phyloP scores from a whole-genome alignment of 1,140 invertebrate species.

The Cydia strobilella region DNA sequence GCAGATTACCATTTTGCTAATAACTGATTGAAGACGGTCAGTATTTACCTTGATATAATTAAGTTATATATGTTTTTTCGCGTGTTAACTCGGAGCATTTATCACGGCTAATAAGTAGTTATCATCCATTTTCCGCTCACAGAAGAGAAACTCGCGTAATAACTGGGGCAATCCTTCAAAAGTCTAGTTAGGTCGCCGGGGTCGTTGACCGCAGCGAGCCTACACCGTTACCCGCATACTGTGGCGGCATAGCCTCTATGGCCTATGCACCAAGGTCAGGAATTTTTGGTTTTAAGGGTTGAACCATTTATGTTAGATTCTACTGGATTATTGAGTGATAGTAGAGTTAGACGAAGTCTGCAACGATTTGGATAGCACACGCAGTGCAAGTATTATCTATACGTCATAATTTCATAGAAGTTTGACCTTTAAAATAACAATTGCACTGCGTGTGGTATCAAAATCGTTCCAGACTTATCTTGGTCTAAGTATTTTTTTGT shows the following conservation, averaged over 20 bases:
- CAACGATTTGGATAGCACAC: no score
- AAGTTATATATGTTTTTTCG: no score
- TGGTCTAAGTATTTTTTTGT: neutral
- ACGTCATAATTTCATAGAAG: no score
- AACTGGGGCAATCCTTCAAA: conserved; percentile 71
- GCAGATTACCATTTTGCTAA: no score
- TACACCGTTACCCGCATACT: conserved; percentile 58
- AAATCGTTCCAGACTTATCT: no score
- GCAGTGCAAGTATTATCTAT: no score
- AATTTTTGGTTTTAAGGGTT: neutral
- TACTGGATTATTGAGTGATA: neutral
- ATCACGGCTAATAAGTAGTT: neutral
- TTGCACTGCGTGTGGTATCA: no score
- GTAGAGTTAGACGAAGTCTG: no score
- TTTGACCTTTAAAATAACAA: no score
- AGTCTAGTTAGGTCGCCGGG: conserved; percentile 62
- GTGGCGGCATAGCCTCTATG: conserved; percentile 45
- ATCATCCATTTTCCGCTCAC: neutral
- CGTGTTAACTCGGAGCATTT: neutral
- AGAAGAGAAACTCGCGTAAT: conserved; percentile 41
- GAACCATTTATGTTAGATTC: no score
- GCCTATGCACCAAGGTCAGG: conserved; percentile 44
- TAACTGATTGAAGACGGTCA: no score
- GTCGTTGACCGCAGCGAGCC: conserved; percentile 67
- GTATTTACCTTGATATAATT: no score